A percentile compares a stretch with the other conserved stretches of the same genome.
Conservation (phyloP, 2,888 invertebrate species). For the Mamestra brassicae region DNA sequence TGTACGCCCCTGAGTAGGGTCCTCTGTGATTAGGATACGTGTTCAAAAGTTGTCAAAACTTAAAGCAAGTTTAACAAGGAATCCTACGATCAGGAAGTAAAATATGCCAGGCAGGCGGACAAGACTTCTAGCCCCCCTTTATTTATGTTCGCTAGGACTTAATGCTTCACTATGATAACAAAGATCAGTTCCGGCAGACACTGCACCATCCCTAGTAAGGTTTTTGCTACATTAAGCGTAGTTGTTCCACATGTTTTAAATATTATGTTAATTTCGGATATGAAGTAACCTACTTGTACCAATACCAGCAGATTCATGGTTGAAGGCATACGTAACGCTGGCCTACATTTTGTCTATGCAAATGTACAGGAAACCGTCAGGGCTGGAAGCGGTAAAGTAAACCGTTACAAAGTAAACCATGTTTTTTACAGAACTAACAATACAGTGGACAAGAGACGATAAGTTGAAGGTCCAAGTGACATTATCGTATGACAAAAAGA, state of each 20-base stretch:
- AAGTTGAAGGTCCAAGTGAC: slow-evolving; percentile 36
- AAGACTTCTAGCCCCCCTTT: not conserved
- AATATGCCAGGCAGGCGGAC: not conserved
- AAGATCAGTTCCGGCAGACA: not conserved
- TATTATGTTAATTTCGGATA: slow-evolving; percentile 27
- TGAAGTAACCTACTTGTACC: slow-evolving; percentile 46
- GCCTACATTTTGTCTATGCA: slow-evolving; percentile 78
- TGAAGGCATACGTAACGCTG: slow-evolving; percentile 69
- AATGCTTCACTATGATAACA: not conserved
- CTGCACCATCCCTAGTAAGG: not conserved
- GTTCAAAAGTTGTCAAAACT: slow-evolving; percentile 5
- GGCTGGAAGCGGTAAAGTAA: slow-evolving; percentile 68
- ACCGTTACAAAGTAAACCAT: slow-evolving; percentile 66
- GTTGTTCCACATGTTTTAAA: not conserved
- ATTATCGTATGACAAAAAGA: slow-evolving; percentile 36
- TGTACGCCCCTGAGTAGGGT: slow-evolving; percentile 27
- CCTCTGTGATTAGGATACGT: slow-evolving; percentile 4
- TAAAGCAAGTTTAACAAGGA: not conserved
- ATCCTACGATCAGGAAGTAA: slow-evolving; percentile 6
- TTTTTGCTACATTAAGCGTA: not conserved
- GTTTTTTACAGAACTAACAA: slow-evolving; percentile 57
- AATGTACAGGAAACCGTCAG: slow-evolving; percentile 76
- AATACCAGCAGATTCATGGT: slow-evolving; percentile 61
- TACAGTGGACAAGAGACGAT: slow-evolving; percentile 40
- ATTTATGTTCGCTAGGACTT: not conserved